A percentile compares a stretch with the other conserved stretches of the same genome.
These are phyloP conservation scores for Pheosia tremula DNA, from an alignment of 2,888 invertebrate genomes.

Conservation along the genomic window DNA sequence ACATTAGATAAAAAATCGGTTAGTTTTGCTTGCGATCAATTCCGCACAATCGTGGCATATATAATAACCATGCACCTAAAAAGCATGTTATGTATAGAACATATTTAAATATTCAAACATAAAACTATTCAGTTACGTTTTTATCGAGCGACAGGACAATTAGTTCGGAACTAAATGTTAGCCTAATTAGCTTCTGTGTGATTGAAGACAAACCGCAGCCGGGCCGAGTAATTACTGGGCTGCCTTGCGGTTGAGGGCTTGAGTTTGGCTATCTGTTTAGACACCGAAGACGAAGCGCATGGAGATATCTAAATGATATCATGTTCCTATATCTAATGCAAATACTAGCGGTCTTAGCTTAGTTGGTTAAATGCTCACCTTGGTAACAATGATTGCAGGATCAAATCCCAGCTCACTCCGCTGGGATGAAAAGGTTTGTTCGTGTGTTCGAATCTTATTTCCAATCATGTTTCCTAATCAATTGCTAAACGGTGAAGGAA, in stretches of 20 bases:
- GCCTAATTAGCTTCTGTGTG: conserved; percentile 28
- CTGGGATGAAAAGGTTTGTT: too few relatives aligned
- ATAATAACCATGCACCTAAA: too few relatives aligned
- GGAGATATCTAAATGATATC: background rate
- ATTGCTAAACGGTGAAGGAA: too few relatives aligned
- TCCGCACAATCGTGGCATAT: too few relatives aligned
- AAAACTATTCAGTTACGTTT: conserved; percentile 12
- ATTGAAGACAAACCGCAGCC: conserved; percentile 28
- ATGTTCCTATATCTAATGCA: background rate
- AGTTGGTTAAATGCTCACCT: too few relatives aligned
- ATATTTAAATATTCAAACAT: background rate
- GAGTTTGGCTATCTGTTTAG: conserved; percentile 19
- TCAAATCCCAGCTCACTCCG: too few relatives aligned
- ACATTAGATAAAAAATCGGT: too few relatives aligned
- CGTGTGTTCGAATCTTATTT: too few relatives aligned
- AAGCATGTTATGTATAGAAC: too few relatives aligned
- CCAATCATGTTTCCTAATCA: too few relatives aligned
- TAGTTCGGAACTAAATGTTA: conserved; percentile 11
- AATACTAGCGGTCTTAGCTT: background rate
- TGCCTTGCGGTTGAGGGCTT: conserved; percentile 23
- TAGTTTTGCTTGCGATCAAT: too few relatives aligned
- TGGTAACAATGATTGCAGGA: too few relatives aligned
- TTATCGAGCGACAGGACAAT: conserved; percentile 19
- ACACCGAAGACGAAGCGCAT: background rate
- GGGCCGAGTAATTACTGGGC: conserved; percentile 25